phyloP scores from a whole-genome alignment of 1,140 invertebrate species.

The Zaprionus davidi region DNA sequence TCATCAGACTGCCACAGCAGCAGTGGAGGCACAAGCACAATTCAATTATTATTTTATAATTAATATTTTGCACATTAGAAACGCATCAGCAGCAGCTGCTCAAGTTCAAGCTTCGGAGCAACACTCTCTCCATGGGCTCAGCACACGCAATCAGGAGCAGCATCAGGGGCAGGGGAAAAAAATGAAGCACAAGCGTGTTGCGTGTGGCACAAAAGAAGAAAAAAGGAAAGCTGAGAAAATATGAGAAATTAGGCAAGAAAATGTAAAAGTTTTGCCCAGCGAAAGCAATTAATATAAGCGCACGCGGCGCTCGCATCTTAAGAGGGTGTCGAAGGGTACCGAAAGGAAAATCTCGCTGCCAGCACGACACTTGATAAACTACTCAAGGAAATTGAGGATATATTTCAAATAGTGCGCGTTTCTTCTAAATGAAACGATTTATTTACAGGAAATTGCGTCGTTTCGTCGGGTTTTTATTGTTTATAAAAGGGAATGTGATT shows the following conservation, averaged over 20 bases:
- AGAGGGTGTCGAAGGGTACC: conserved; percentile 27
- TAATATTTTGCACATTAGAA: conserved; percentile 84
- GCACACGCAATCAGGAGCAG: conserved; percentile 52
- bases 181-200: conserved; percentile 47
- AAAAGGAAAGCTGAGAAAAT: conserved; percentile 22
- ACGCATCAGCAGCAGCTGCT: conserved; percentile 75
- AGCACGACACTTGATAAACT: conserved; percentile 41
- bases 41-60: conserved; percentile 83
- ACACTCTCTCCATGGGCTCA: conserved; percentile 50
- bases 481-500: neutral
- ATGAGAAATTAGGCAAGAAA: conserved; percentile 68
- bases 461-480: neutral
- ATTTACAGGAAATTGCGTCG: neutral
- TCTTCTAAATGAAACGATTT: neutral
- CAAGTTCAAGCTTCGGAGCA: conserved; percentile 11
- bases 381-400: conserved; percentile 9
- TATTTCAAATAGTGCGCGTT: neutral
- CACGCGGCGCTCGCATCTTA: conserved; percentile 22
- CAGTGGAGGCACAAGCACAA: conserved; percentile 54
- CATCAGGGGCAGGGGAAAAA: conserved; percentile 15
- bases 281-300: conserved; percentile 65
- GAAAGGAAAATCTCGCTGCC: conserved; percentile 33
- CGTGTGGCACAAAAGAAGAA: conserved; percentile 57
- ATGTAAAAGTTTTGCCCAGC: conserved; percentile 39
- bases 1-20: conserved; percentile 42